Evolutionary conservation across 2,888 invertebrate species (phyloP).

Genomic region (Mythimna impura): DNA sequence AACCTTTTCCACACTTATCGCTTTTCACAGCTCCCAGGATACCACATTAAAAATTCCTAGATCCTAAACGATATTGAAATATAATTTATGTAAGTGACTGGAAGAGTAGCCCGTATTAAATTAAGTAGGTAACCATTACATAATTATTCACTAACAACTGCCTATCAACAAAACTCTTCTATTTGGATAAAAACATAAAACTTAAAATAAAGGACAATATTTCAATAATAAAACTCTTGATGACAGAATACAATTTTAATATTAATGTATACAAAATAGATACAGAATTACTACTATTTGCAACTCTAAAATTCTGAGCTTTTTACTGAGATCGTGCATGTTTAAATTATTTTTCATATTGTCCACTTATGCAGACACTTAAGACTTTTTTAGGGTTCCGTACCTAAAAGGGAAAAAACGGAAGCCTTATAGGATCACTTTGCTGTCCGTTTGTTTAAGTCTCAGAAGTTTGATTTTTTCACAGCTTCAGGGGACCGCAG

Average conservation of each 20-base stretch:
- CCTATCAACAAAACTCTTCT: constrained; percentile 10
- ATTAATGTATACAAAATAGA: neutral
- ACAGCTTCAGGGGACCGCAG: too few relatives aligned
- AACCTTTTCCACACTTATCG: too few relatives aligned
- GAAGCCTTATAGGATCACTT: too few relatives aligned
- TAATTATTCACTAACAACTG: constrained; percentile 46
- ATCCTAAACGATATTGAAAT: neutral
- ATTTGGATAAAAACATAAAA: constrained; percentile 12
- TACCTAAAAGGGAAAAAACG: too few relatives aligned
- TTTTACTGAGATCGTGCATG: too few relatives aligned
- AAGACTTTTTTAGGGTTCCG: too few relatives aligned
- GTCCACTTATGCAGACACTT: too few relatives aligned
- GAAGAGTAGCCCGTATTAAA: neutral
- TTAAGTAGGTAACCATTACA: constrained; percentile 28
- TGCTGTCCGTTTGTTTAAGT: too few relatives aligned
- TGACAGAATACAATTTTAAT: neutral
- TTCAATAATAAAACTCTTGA: constrained; percentile 47
- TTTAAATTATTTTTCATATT: too few relatives aligned
- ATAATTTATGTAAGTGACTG: constrained; percentile 18
- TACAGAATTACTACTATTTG: constrained; percentile 7
- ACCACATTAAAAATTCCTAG: neutral
- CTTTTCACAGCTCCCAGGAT: too few relatives aligned
- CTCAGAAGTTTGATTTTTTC: too few relatives aligned
- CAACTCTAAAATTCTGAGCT: too few relatives aligned
- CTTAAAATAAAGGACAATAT: constrained; percentile 40